These are phyloP conservation scores for Trachelus stipa DNA, from an alignment of 2,888 invertebrate genomes.

Conservation along the genomic window DNA sequence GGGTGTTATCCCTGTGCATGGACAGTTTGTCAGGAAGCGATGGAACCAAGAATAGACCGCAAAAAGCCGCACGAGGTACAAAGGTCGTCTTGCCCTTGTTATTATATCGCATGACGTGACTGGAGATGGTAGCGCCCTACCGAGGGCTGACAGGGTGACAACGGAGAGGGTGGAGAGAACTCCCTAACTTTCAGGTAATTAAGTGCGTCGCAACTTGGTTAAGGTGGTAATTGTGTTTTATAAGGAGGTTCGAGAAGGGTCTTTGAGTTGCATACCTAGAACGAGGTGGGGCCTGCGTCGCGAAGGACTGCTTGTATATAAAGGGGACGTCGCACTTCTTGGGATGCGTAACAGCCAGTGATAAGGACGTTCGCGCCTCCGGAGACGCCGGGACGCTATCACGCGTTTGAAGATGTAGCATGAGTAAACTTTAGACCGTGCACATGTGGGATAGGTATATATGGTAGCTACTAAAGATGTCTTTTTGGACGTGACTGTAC, in stretches of 20 bases:
- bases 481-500: neutral
- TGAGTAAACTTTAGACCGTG: neutral
- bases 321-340: neutral
- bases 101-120: conserved; percentile 30
- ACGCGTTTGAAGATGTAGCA: neutral
- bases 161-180: neutral
- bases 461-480: too few relatives aligned
- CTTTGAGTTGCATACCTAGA: neutral
- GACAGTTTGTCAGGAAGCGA: neutral
- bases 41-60: neutral
- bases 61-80: conserved; percentile 14
- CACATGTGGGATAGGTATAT: neutral
- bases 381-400: neutral
- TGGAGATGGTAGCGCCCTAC: conserved; percentile 8
- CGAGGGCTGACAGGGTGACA: neutral
- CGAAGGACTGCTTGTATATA: neutral
- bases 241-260: conserved; percentile 32
- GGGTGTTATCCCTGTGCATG: neutral
- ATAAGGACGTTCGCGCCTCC: neutral
- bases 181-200: conserved; percentile 55
- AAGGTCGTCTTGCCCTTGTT: conserved; percentile 25
- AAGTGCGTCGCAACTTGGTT: conserved; percentile 57
- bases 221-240: conserved; percentile 59
- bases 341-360: neutral
- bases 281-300: neutral